phyloP scores from a whole-genome alignment of 2,113 vertebrate species.

The Platanista minor region DNA sequence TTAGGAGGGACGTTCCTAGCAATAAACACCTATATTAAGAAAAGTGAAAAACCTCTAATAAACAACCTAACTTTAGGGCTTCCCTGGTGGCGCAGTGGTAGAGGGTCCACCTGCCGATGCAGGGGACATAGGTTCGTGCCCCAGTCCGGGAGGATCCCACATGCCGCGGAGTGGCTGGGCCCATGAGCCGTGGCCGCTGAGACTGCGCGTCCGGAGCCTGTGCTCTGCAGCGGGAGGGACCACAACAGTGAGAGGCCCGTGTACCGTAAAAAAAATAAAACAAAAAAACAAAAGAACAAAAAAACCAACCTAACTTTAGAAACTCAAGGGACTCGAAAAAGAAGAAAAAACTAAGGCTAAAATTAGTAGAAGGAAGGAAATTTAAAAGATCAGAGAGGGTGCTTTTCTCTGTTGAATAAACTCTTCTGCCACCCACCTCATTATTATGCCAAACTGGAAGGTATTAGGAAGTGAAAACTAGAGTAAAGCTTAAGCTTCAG shows the following conservation, averaged over 20 bases:
- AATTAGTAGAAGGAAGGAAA: neutral
- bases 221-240: too few species aligned
- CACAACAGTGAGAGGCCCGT: too few species aligned
- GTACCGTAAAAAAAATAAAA: too few species aligned
- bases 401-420: neutral
- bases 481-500: neutral
- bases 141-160: too few species aligned
- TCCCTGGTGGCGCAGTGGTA: too few species aligned
- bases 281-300: too few species aligned
- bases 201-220: too few species aligned
- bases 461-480: neutral
- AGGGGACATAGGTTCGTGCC: too few species aligned
- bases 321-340: neutral
- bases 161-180: too few species aligned
- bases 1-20: neutral
- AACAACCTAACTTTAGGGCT: neutral
- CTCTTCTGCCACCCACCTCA: fast-evolving
- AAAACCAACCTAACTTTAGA: neutral
- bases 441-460: neutral
- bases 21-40: neutral
- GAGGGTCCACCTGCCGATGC: too few species aligned
- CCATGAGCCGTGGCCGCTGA: too few species aligned
- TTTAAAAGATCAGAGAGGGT: neutral
- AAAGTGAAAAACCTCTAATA: neutral
- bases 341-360: neutral